A percentile compares a stretch with the other conserved stretches of the same genome.
phyloP scores from a whole-genome alignment of 2,888 invertebrate species.

The Aspidapion aeneum region DNA sequence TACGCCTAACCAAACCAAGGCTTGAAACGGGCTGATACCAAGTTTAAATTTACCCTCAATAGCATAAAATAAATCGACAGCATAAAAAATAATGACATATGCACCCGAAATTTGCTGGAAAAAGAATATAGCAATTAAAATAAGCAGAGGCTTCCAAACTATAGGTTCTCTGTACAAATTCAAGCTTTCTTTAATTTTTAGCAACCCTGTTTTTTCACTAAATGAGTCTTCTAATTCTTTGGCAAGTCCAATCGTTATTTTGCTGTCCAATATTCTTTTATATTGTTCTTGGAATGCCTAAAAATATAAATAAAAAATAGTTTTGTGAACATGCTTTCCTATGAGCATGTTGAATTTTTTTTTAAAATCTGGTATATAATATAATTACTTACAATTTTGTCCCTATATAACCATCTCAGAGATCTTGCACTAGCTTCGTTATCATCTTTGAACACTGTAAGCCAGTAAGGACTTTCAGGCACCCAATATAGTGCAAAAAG shows the following conservation, averaged over 20 bases:
- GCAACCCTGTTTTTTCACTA: slow-evolving; percentile 24
- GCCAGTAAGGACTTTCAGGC: slow-evolving; percentile 59
- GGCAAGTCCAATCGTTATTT: background rate
- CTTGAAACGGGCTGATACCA: slow-evolving; percentile 46
- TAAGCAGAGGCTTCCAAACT: slow-evolving; percentile 51
- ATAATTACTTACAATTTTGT: slow-evolving; percentile 41
- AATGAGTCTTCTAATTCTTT: background rate
- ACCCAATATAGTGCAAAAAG: slow-evolving; percentile 45
- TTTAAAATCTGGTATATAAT: too few species aligned
- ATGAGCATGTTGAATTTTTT: background rate
- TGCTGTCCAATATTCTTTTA: slow-evolving; percentile 14
- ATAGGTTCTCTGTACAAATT: slow-evolving; percentile 38
- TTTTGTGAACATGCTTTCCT: background rate
- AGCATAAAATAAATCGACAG: slow-evolving; percentile 52
- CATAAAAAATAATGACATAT: slow-evolving; percentile 58
- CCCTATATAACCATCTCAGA: slow-evolving; percentile 49
- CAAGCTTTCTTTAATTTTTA: slow-evolving; percentile 30
- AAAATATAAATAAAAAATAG: background rate
- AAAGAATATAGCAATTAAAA: slow-evolving; percentile 50
- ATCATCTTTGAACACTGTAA: slow-evolving; percentile 47
- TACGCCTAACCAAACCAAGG: slow-evolving; percentile 50
- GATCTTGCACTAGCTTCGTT: slow-evolving; percentile 41
- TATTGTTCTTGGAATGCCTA: slow-evolving; percentile 30
- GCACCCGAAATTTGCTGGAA: slow-evolving; percentile 57
- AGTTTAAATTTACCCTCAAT: slow-evolving; percentile 48